Percentiles rank a stretch among this genome's conserved stretches.
These are phyloP conservation scores for Apamea sordens DNA, from an alignment of 2,888 invertebrate species.

Conservation along the genomic window DNA sequence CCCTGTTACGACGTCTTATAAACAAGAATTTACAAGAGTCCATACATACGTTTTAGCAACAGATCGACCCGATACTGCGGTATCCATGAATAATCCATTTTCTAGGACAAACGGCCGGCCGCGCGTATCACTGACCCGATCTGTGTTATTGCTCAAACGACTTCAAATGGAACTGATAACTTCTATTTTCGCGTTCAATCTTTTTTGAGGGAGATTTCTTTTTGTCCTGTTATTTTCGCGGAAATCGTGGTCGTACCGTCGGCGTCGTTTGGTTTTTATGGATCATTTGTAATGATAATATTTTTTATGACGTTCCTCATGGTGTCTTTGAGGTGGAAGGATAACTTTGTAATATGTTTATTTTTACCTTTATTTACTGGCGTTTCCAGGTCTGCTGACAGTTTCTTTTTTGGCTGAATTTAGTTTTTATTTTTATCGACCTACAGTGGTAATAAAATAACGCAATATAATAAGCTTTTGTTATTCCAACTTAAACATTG, in stretches of 20 bases:
- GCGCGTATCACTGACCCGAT: slow-evolving; percentile 74
- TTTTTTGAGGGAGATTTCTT: slow-evolving; percentile 50
- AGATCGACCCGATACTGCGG: slow-evolving; percentile 55
- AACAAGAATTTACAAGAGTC: slow-evolving; percentile 17
- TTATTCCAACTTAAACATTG: not conserved
- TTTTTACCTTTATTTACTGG: not conserved
- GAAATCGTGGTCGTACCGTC: slow-evolving; percentile 36
- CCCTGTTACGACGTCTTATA: not conserved
- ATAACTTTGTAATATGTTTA: slow-evolving; percentile 6
- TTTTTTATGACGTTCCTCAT: slow-evolving; percentile 38
- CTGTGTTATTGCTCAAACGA: slow-evolving; percentile 73
- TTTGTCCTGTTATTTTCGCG: slow-evolving; percentile 43
- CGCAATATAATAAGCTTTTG: not conserved
- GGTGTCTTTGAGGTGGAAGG: slow-evolving; percentile 8
- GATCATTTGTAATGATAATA: slow-evolving; percentile 44
- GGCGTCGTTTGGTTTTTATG: slow-evolving; percentile 45
- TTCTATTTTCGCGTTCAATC: slow-evolving; percentile 61
- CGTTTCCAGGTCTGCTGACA: not conserved
- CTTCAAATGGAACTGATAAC: slow-evolving; percentile 69
- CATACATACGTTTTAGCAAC: slow-evolving; percentile 43
- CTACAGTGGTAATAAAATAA: not conserved
- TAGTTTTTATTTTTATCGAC: not conserved
- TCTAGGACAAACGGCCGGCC: slow-evolving; percentile 63
- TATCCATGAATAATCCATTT: slow-evolving; percentile 73
- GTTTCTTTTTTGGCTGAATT: not conserved